These are phyloP conservation scores for Echiichthys vipera DNA, from an alignment of 2,797 vertebrate species.

Conservation along the genomic window DNA sequence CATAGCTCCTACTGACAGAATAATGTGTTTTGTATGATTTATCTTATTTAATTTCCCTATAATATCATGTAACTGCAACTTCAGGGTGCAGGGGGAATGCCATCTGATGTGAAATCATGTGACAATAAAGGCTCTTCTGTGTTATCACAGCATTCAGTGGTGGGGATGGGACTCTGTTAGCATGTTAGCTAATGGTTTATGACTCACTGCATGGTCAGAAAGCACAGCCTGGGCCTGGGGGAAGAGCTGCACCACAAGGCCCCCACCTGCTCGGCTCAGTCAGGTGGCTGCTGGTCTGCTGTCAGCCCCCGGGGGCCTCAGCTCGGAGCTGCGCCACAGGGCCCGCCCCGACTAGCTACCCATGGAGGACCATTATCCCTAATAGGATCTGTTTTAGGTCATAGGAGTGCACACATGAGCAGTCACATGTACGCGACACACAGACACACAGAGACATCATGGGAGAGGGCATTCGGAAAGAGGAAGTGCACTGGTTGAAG, in stretches of 20 bases:
- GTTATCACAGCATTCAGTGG: neutral
- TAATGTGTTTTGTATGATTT: neutral
- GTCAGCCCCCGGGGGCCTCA: slow-evolving; percentile 33
- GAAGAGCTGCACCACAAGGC: slow-evolving; percentile 64
- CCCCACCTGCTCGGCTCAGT: slow-evolving; percentile 52
- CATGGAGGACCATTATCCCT: slow-evolving; percentile 43
- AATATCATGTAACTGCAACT: neutral
- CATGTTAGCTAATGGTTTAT: slow-evolving; percentile 59
- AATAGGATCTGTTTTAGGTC: slow-evolving; percentile 64
- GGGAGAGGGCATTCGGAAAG: slow-evolving; percentile 45
- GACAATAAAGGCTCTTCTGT: neutral
- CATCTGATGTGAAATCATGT: too few species aligned
- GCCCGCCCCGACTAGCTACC: slow-evolving; percentile 25
- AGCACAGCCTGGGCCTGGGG: slow-evolving; percentile 62
- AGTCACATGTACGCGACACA: neutral
- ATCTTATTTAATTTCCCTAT: too few species aligned
- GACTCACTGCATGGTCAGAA: slow-evolving; percentile 66
- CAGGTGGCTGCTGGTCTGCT: slow-evolving; percentile 71
- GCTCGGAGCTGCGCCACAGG: slow-evolving; percentile 50
- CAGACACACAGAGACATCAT: slow-evolving; percentile 37
- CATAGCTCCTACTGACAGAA: neutral
- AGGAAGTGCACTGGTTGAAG: slow-evolving; percentile 52
- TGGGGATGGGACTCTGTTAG: slow-evolving; percentile 39
- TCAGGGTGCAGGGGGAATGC: neutral
- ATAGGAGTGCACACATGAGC: slow-evolving; percentile 33